Percentiles rank a stretch among this genome's conserved stretches.
Evolutionary conservation across 2,113 vertebrate genomes (phyloP).

Genomic region (Hyperopisus bebe): DNA sequence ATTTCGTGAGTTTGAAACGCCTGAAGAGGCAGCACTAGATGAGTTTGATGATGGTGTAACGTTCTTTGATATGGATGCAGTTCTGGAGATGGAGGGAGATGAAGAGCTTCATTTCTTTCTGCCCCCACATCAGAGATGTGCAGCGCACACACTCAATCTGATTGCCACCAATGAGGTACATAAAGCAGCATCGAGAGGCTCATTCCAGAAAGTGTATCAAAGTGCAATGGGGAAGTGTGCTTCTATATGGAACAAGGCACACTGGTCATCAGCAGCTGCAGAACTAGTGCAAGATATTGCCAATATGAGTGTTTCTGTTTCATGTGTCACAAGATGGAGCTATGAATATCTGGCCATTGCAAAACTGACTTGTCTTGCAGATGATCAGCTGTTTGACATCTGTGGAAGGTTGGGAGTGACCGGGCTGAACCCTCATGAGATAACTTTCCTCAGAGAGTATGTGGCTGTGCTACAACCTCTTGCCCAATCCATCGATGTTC

Average conservation of each 20-base stretch:
- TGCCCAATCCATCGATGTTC: slow-evolving; percentile 13
- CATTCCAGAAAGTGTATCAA: background rate
- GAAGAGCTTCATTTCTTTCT: slow-evolving; percentile 22
- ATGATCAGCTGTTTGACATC: background rate
- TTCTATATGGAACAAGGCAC: background rate
- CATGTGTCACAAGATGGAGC: background rate
- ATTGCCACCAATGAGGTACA: slow-evolving; percentile 13
- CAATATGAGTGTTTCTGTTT: slow-evolving; percentile 6
- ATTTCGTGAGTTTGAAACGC: background rate
- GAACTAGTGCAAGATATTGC: background rate
- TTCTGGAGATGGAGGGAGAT: slow-evolving; percentile 20
- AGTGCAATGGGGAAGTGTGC: slow-evolving; percentile 12
- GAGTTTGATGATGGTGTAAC: background rate
- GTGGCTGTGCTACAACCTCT: slow-evolving; percentile 11
- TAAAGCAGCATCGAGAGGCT: background rate
- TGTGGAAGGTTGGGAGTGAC: background rate
- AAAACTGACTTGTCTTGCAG: background rate
- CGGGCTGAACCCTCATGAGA: background rate
- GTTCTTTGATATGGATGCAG: slow-evolving; percentile 12
- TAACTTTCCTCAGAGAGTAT: slow-evolving; percentile 8
- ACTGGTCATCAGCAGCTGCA: background rate
- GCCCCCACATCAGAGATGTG: slow-evolving; percentile 14
- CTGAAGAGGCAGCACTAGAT: background rate
- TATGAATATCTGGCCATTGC: background rate
- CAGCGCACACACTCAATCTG: slow-evolving; percentile 4